Conservation (phyloP, 2,888 invertebrate species). For the Agrochola macilenta region DNA sequence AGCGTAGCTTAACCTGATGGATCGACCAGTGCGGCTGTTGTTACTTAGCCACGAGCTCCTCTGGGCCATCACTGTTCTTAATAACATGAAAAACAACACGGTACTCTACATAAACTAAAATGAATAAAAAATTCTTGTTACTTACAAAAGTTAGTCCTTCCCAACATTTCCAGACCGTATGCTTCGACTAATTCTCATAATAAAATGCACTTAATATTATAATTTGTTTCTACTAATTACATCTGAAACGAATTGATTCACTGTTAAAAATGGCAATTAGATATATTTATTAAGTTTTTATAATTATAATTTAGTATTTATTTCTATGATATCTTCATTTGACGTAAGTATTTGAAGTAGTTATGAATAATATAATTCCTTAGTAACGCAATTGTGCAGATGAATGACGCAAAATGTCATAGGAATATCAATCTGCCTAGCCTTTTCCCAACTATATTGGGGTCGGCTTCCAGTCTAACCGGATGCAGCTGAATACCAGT, state of each 20-base stretch:
- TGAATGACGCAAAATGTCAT: neutral
- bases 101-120: too few species aligned
- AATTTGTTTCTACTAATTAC: constrained; percentile 24
- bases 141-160: constrained; percentile 24
- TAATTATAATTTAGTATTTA: neutral
- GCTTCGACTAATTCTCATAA: neutral
- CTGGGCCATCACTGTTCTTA: too few species aligned
- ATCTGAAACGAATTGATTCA: constrained; percentile 44
- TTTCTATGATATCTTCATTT: neutral
- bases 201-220: constrained; percentile 14
- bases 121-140: neutral
- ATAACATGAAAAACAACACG: too few species aligned
- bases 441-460: too few species aligned
- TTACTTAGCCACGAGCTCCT: too few species aligned
- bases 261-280: constrained; percentile 18
- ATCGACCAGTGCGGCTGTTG: too few species aligned
- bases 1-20: too few species aligned
- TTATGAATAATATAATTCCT: too few species aligned
- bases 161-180: constrained; percentile 5
- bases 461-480: too few species aligned
- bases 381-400: neutral
- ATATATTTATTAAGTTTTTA: neutral
- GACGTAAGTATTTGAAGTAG: neutral
- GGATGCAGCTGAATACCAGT: too few species aligned
- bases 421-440: neutral